A percentile compares a stretch with the other conserved stretches of the same genome.
Evolutionary conservation across 1,140 invertebrate species (phyloP).

Genomic region (Apis cerana): DNA sequence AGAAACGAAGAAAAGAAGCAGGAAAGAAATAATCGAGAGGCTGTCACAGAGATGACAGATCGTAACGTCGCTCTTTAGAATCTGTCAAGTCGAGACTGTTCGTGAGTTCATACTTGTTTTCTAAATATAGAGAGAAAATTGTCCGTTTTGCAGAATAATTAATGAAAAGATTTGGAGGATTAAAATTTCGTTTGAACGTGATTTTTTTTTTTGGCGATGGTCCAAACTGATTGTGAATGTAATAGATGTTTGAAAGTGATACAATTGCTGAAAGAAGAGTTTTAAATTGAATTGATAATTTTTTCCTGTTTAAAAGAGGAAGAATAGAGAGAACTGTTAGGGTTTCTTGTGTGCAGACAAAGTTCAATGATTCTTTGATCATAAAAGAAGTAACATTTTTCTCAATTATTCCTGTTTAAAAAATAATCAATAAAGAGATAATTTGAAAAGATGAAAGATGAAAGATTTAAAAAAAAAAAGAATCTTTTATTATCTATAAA

Average conservation of each 20-base stretch:
- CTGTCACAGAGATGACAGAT: conserved; percentile 26
- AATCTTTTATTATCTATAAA: neutral
- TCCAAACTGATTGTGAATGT: neutral
- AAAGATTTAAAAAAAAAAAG: neutral
- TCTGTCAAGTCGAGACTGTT: neutral
- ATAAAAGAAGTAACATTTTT: neutral
- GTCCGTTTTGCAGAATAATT: neutral
- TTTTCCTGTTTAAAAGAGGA: neutral
- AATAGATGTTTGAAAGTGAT: neutral
- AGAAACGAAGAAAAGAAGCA: too few species aligned
- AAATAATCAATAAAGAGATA: neutral
- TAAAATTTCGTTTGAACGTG: neutral
- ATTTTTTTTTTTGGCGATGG: neutral
- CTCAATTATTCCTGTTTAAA: neutral
- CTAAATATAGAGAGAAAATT: neutral
- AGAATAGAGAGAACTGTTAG: neutral
- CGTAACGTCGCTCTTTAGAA: neutral
- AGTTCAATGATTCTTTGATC: neutral
- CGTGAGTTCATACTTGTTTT: neutral
- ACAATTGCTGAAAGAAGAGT: neutral
- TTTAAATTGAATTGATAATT: neutral
- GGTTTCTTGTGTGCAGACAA: neutral
- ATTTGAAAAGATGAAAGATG: neutral
- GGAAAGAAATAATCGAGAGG: neutral
- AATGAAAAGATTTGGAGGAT: neutral